Conservation (phyloP, 2,797 vertebrate species). For the Onychomys torridus region DNA sequence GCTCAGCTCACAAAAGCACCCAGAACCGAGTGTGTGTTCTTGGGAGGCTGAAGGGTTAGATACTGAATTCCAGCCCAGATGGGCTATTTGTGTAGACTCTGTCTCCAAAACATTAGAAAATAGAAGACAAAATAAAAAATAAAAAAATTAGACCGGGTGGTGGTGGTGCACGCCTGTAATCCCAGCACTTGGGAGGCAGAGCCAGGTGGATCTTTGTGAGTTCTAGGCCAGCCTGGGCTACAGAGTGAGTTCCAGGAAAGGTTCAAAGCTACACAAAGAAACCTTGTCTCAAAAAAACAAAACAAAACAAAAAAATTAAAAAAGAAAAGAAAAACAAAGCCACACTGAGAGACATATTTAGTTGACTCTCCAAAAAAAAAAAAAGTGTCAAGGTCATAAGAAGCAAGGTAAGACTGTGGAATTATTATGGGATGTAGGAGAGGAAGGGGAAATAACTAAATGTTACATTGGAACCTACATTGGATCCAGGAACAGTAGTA, state of each 20-base stretch:
- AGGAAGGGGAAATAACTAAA: background rate
- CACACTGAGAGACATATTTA: background rate
- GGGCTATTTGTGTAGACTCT: background rate
- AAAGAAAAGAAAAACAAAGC: slow-evolving; percentile 3
- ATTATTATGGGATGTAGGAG: background rate
- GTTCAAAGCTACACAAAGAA: too few species aligned
- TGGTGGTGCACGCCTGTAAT: too few species aligned
- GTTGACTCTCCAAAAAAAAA: background rate
- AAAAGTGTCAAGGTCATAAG: background rate
- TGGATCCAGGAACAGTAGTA: background rate
- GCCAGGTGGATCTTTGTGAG: too few species aligned
- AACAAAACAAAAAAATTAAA: background rate
- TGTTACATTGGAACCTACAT: background rate
- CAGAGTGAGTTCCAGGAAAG: too few species aligned
- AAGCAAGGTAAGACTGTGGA: background rate
- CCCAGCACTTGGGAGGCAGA: too few species aligned
- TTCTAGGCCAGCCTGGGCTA: too few species aligned
- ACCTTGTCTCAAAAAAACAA: too few species aligned
- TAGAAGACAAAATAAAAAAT: too few species aligned
- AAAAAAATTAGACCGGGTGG: too few species aligned
- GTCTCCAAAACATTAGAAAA: background rate
- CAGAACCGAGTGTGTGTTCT: background rate
- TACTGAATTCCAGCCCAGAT: background rate
- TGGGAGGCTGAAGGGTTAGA: background rate
- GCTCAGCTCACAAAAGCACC: background rate